Evolutionary conservation across 2,113 vertebrate genomes (phyloP).

Genomic region (Podarcis cretensis): DNA sequence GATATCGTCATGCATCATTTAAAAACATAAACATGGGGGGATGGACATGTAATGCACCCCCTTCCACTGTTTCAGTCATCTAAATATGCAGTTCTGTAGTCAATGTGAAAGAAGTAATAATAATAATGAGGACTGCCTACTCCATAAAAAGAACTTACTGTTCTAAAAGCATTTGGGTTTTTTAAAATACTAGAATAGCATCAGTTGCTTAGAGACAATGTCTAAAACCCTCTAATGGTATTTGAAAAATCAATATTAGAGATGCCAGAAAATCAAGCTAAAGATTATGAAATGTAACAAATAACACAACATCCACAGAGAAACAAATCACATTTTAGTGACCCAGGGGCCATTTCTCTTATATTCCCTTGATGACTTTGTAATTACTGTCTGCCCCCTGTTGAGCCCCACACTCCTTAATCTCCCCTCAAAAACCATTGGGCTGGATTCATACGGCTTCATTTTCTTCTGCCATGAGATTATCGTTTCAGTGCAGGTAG

Average conservation of each 20-base stretch:
- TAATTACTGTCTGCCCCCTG: too few relatives aligned
- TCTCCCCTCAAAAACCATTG: background rate
- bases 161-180: background rate
- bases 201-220: background rate
- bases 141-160: background rate
- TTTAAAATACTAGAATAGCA: background rate
- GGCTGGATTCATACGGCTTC: background rate
- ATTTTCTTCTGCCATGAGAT: background rate
- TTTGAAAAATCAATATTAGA: background rate
- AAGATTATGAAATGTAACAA: background rate
- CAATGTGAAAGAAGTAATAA: background rate
- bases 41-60: background rate
- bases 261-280: background rate
- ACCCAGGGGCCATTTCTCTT: background rate
- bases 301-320: background rate
- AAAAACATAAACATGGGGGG: background rate
- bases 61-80: background rate
- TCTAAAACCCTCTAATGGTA: background rate
- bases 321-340: background rate
- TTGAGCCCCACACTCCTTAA: too few relatives aligned
- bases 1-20: background rate
- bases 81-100: background rate
- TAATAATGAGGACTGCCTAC: background rate
- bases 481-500: background rate
- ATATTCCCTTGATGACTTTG: too few relatives aligned